Evolutionary conservation across 1,140 invertebrate species (phyloP).

Genomic region (Gryon sp.): DNA sequence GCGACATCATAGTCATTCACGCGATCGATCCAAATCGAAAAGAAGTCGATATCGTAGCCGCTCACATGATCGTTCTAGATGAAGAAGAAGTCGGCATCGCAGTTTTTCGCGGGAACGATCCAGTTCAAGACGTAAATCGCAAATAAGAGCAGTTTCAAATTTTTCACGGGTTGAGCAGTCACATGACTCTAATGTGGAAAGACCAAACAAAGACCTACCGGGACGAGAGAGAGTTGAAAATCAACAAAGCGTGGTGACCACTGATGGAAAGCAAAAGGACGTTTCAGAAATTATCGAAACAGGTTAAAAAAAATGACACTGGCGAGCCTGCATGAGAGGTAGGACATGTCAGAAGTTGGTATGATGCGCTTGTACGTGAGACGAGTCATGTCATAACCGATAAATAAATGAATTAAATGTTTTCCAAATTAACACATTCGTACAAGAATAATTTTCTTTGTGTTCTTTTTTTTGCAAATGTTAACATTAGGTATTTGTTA

Average conservation of each 20-base stretch:
- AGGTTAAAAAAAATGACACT: conserved; percentile 26
- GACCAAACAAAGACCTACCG: background rate
- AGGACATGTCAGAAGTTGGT: conserved; percentile 21
- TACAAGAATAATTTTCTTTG: too few relatives aligned
- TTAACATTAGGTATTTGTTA: background rate
- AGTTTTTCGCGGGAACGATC: background rate
- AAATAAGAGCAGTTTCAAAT: too few relatives aligned
- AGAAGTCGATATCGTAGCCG: conserved; percentile 1
- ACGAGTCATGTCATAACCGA: conserved; percentile 23
- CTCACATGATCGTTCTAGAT: background rate
- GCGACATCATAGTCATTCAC: background rate
- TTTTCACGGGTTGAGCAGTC: too few relatives aligned
- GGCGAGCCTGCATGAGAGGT: conserved; percentile 24
- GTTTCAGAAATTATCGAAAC: too few relatives aligned
- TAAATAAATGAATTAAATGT: too few relatives aligned
- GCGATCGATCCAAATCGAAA: background rate
- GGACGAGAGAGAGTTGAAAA: background rate
- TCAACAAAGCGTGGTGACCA: background rate
- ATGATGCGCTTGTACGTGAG: conserved; percentile 16
- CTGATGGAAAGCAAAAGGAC: background rate
- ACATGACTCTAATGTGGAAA: too few relatives aligned
- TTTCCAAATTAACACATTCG: too few relatives aligned
- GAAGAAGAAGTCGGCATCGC: background rate
- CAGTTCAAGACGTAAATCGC: background rate
- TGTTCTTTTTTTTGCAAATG: too few relatives aligned